phyloP scores from a whole-genome alignment of 2,888 invertebrate genomes.

The Pammene fasciana region DNA sequence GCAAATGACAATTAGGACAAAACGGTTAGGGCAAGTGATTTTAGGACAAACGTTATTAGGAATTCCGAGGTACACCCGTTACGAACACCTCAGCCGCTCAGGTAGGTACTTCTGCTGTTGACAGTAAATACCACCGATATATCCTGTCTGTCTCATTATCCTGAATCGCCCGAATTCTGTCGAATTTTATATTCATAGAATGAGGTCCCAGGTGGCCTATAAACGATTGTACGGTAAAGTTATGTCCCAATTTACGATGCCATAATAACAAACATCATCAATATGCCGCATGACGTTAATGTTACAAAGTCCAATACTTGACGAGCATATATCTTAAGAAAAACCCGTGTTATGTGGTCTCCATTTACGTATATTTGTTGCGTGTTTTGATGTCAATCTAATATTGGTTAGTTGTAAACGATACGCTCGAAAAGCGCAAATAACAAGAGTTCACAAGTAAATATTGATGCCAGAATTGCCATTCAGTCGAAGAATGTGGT shows the following conservation, averaged over 20 bases:
- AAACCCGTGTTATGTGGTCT: not conserved
- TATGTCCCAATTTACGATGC: conserved; percentile 25
- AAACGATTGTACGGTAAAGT: conserved; percentile 11
- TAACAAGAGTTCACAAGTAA: not conserved
- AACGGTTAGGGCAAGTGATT: too few relatives aligned
- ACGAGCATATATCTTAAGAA: not conserved
- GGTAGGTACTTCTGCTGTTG: too few relatives aligned
- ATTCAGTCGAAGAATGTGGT: not conserved
- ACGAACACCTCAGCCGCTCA: too few relatives aligned
- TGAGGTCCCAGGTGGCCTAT: conserved; percentile 5
- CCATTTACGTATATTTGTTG: not conserved
- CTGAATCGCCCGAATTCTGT: not conserved
- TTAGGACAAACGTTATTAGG: too few relatives aligned
- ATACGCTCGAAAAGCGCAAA: not conserved
- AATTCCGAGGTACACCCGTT: too few relatives aligned
- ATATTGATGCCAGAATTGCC: conserved; percentile 1
- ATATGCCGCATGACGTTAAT: conserved; percentile 13
- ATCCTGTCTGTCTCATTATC: not conserved
- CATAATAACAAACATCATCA: conserved; percentile 21
- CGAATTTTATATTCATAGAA: conserved; percentile 10
- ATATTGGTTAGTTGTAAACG: not conserved
- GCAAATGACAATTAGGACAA: too few relatives aligned
- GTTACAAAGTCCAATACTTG: not conserved
- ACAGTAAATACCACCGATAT: too few relatives aligned
- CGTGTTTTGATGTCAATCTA: too few relatives aligned